A percentile compares a stretch with the other conserved stretches of the same genome.
These are phyloP conservation scores for Parauchenoglanis ngamensis DNA, from an alignment of 2,797 vertebrate species.

Conservation along the genomic window DNA sequence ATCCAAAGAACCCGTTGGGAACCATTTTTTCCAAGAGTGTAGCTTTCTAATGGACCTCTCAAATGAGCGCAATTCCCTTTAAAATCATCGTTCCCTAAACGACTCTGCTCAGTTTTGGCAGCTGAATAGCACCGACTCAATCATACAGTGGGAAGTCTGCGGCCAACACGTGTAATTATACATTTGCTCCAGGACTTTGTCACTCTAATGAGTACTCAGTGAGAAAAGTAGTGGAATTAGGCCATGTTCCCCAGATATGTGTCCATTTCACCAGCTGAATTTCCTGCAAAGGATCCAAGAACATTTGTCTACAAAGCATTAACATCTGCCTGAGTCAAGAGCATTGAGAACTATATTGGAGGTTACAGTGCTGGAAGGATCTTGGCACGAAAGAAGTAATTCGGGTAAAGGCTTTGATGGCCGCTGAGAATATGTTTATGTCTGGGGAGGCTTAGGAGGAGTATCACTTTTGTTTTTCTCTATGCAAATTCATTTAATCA, in stretches of 20 bases:
- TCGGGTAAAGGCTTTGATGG: neutral
- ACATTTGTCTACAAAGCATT: neutral
- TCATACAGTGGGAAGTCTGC: slow-evolving; percentile 9
- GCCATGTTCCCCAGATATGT: slow-evolving; percentile 18
- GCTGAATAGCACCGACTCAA: slow-evolving; percentile 19
- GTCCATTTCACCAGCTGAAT: slow-evolving; percentile 7
- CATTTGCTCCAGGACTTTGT: slow-evolving; percentile 43
- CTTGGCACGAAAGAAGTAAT: neutral
- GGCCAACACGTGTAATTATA: slow-evolving; percentile 24
- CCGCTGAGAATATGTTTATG: neutral
- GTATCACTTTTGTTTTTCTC: neutral
- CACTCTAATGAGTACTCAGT: slow-evolving; percentile 35
- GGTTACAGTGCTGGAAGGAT: neutral
- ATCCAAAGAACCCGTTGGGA: neutral
- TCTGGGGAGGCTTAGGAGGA: neutral
- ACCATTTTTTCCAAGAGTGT: neutral
- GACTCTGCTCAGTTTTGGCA: slow-evolving; percentile 27
- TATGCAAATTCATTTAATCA: slow-evolving; percentile 15
- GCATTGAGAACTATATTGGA: slow-evolving; percentile 12
- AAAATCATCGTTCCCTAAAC: slow-evolving; percentile 38
- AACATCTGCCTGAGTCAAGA: slow-evolving; percentile 11
- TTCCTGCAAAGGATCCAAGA: slow-evolving; percentile 26
- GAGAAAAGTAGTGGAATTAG: slow-evolving; percentile 27
- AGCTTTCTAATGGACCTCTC: slow-evolving; percentile 29
- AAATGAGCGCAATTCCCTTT: slow-evolving; percentile 43